A percentile compares a stretch with the other conserved stretches of the same genome.
Conservation (phyloP, 53 echinoderm and acorn worm species). For the Patiria pectinifera region DNA sequence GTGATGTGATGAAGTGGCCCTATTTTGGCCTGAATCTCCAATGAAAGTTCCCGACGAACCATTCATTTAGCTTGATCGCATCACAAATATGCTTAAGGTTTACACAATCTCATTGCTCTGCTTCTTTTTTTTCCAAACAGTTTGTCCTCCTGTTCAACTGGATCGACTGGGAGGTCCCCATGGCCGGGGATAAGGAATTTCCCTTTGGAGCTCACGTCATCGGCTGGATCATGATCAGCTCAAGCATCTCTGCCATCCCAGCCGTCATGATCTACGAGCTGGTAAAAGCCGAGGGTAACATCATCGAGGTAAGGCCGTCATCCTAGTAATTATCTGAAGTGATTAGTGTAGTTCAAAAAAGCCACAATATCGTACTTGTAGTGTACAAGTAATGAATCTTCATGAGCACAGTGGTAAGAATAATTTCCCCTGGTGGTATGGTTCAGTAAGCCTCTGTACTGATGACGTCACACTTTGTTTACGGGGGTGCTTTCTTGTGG, state of each 20-base stretch:
- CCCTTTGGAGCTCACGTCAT: conserved; percentile 61
- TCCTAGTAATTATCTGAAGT: not conserved
- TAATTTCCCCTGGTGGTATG: too few species aligned
- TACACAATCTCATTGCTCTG: not conserved
- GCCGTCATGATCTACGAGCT: conserved; percentile 58
- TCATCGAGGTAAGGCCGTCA: conserved; percentile 49
- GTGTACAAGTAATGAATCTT: too few species aligned
- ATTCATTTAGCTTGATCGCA: too few species aligned
- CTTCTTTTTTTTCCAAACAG: conserved; percentile 7
- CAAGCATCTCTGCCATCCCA: conserved; percentile 62
- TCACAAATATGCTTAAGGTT: not conserved
- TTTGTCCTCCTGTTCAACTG: conserved; percentile 78
- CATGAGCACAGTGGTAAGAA: too few species aligned
- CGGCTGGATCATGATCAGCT: conserved; percentile 73
- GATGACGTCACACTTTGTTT: too few species aligned
- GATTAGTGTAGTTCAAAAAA: not conserved
- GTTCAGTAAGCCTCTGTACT: too few species aligned
- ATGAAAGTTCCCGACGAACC: too few species aligned
- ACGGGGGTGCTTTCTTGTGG: too few species aligned
- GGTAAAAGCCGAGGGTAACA: conserved; percentile 49
- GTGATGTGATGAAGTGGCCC: too few species aligned
- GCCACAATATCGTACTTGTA: too few species aligned
- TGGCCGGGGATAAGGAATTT: conserved; percentile 59
- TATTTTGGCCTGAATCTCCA: too few species aligned
- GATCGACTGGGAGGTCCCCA: conserved; percentile 68